These are phyloP conservation scores for Agrochola macilenta DNA, from an alignment of 2,888 invertebrate genomes.

Conservation along the genomic window DNA sequence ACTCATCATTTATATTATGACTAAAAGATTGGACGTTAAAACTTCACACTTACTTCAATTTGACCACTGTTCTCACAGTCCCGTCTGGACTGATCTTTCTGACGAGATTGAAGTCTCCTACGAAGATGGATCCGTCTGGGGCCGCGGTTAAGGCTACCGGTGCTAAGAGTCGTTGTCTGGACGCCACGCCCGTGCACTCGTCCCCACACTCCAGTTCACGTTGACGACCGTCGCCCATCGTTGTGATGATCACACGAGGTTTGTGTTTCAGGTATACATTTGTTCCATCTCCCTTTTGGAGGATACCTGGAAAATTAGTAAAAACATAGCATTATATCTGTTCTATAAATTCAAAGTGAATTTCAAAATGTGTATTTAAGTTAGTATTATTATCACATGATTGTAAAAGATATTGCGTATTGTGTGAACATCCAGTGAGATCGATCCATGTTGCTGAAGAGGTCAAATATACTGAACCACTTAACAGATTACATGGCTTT, in stretches of 20 bases:
- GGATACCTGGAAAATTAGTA: constrained; percentile 92
- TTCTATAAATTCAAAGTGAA: background rate
- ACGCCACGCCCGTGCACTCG: constrained; percentile 93
- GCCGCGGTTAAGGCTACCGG: constrained; percentile 98
- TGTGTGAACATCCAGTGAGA: constrained; percentile 29
- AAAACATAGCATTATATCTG: too few relatives aligned
- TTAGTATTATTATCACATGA: constrained; percentile 5
- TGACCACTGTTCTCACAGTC: constrained; percentile 94
- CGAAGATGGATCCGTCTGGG: constrained; percentile 97
- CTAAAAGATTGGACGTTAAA: background rate
- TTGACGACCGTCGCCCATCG: constrained; percentile 98
- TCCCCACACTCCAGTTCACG: constrained; percentile 95
- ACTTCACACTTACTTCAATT: constrained; percentile 93
- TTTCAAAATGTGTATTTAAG: background rate
- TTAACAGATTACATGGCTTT: constrained; percentile 68
- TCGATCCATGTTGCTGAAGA: constrained; percentile 53
- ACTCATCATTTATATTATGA: background rate
- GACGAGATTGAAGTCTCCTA: constrained; percentile 98
- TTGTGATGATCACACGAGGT: constrained; percentile 96
- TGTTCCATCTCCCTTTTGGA: constrained; percentile 99
- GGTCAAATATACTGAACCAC: constrained; percentile 62
- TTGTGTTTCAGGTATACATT: constrained; percentile 98
- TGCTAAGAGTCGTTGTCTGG: constrained; percentile 95
- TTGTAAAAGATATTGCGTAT: constrained; percentile 15
- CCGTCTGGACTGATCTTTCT: constrained; percentile 96